phyloP scores from a whole-genome alignment of 2,797 vertebrate species.

The Aselliscus stoliczkanus region DNA sequence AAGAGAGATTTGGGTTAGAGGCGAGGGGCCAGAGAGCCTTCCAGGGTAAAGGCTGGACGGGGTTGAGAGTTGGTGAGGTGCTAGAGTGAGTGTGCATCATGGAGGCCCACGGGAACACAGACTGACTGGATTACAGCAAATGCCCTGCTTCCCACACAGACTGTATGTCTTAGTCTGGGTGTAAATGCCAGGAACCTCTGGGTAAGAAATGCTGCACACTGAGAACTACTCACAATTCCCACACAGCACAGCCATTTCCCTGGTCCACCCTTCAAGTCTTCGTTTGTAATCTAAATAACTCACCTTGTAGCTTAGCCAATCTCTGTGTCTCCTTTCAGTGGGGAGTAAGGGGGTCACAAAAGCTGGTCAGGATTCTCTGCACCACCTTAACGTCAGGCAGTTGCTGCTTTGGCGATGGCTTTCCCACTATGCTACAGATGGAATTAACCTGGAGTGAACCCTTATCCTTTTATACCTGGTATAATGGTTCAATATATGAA shows the following conservation, averaged over 20 bases:
- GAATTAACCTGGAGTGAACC: not conserved
- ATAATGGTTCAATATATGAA: not conserved
- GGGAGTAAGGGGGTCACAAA: not conserved
- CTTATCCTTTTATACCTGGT: not conserved
- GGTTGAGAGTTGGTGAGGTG: not conserved
- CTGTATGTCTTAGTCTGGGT: not conserved
- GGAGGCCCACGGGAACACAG: not conserved
- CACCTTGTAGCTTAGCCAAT: not conserved
- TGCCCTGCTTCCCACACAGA: not conserved
- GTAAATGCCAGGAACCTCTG: not conserved
- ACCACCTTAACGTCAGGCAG: not conserved
- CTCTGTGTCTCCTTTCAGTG: not conserved
- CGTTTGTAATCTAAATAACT: not conserved
- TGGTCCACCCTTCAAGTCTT: not conserved
- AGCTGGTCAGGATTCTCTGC: not conserved
- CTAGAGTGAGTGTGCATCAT: not conserved
- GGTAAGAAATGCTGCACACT: not conserved
- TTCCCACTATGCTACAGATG: not conserved
- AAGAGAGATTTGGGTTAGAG: not conserved
- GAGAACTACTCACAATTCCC: not conserved
- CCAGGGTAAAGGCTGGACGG: not conserved
- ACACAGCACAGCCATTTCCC: not conserved
- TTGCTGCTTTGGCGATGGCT: not conserved
- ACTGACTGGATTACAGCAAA: not conserved
- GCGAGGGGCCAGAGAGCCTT: not conserved